Base-by-base conservation (phyloP, 2,797 vertebrate genomes). In the Florisuga fusca region DNA sequence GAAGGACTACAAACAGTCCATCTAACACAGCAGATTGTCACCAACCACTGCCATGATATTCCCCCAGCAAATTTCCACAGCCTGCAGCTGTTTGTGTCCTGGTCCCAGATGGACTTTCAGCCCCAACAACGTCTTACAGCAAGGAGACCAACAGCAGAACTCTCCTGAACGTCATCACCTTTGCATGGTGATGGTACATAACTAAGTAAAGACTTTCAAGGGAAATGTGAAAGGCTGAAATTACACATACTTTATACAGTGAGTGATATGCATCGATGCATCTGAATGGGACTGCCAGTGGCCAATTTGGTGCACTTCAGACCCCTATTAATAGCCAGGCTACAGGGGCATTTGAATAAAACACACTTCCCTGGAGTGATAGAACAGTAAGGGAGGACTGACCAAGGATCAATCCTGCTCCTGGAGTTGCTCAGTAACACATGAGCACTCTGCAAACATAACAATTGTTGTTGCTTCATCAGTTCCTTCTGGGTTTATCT, bases 401-500 rank as follows among this genome's bases (percentile, higher is more conserved):
- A 69, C 27, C 53, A 48, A 53, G 41, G 69, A 71, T 82, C 50
- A 73, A 76, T 78, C 43, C 77, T 73, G 48, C 59, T 59, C 20
- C 1, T 57, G 29, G 25, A 69, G 51, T 75, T 46, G 10, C 87
- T 93, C 50, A 71, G 74, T 83, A 90, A 84, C 16, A 1, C 34
- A 27, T 34, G 64, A 75, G 78, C 81, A 34, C 51, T 80, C 55
- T 4, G 6, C 43, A 91, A 89, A 89, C 33, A 67, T 20, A 94
- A 58, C 48, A 93, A 46, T n/a, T 74, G 8, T 5, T 78, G 21
- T 64, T 90, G 90, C 29, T 79, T 95, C 73, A 76, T 58, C 77
- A 61, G 58, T 38, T 96, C 78, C 61, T 81, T 87, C 86, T 75
- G 76, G 36, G 43, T 55, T 94, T 90, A 90, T 89, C 89, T 94